Evolutionary conservation across 2,113 vertebrate genomes (phyloP).

Genomic region (Romanogobio albipinnatus): DNA sequence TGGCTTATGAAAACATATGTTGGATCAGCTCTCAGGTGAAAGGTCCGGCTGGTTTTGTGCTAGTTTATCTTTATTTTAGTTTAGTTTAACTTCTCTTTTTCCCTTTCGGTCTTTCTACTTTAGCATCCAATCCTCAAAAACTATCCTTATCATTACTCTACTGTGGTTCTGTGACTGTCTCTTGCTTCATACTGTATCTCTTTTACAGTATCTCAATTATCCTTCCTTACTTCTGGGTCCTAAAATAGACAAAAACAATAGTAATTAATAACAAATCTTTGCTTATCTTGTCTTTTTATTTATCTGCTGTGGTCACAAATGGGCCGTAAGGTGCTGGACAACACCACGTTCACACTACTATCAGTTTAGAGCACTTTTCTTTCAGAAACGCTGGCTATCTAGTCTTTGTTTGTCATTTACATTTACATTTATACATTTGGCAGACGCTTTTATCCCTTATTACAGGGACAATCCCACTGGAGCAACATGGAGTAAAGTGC

Average conservation of each 20-base stretch:
- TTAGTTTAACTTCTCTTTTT: background rate
- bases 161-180: background rate
- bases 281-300: too few species aligned
- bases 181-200: too few species aligned
- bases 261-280: too few species aligned
- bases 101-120: background rate
- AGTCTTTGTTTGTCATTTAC: background rate
- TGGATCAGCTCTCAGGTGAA: conserved; percentile 74
- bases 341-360: background rate
- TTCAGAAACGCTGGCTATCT: background rate
- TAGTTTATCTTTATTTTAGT: conserved; percentile 6
- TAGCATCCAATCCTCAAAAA: conserved; percentile 3
- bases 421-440: too few species aligned
- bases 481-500: too few species aligned
- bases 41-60: conserved; percentile 62
- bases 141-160: background rate
- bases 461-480: too few species aligned
- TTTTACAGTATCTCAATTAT: too few species aligned
- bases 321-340: background rate
- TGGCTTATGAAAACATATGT: conserved; percentile 78
- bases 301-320: too few species aligned
- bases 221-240: too few species aligned
- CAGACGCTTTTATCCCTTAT: too few species aligned
- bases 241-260: too few species aligned
- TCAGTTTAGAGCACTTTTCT: too few species aligned